Base-by-base conservation (phyloP, 2,888 invertebrate genomes). In the Alsophila aescularia region DNA sequence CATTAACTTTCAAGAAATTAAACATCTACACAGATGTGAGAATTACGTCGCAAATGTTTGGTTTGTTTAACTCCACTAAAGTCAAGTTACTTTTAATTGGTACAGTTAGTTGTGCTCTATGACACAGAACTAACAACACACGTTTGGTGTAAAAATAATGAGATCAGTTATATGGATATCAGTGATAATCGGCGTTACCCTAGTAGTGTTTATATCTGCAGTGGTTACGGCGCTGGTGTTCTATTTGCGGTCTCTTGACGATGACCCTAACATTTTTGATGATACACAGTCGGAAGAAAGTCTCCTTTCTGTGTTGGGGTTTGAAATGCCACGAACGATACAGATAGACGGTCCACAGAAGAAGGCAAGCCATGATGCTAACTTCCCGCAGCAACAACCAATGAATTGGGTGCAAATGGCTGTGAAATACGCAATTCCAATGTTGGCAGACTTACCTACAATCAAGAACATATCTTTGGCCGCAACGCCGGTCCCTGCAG, bases 91-190 rank as follows among this genome's bases (percentile, higher is more conserved):
- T 2, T 31, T 16, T n/a, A 41, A 16, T 35, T 31, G 12, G 21
- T 31, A 29, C 36, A n/a, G n/a, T n/a, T n/a, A 48, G 42, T 27
- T 53, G 53, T 42, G 14, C 12, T 0, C 9, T 6, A 35, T 14
- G 1, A 35, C 9, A 44, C 32, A 21, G 2, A 13, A 14, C 2
- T n/a, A n/a, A n/a, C 21, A 14, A 16, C 24, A 35, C 35, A 35
- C 32, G 44, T 14, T 39, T 12, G 8, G 2, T n/a, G 9, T 5
- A 24, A 21, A 2, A 42, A 18, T 13, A 8, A 55, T 55, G 55
- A 29, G 45, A 55, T n/a, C 29, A 10, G 44, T 55, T 8, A 9
- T 50, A 10, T 44, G 29, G 35, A 31, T 45, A 8, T 50, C 45
- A 12, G 18, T 37, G 13, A 24, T 45, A 2, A 16, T 51, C 13